Base-by-base conservation (phyloP, 2,797 vertebrate species). In the Lutjanus argentimaculatus region DNA sequence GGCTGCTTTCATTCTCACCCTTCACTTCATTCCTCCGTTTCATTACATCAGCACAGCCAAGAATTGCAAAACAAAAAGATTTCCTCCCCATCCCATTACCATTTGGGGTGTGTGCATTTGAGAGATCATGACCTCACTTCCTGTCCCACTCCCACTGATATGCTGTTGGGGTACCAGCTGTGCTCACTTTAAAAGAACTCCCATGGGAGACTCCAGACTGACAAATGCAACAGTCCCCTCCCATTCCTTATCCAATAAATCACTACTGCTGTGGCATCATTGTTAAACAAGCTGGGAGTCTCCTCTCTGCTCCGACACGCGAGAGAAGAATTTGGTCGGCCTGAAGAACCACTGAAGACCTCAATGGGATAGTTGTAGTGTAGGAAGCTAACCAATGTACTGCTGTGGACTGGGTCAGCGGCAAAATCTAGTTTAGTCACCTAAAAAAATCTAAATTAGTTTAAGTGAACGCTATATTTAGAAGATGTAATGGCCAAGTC, bases 161-260 rank as follows among this genome's bases (percentile, higher is more conserved):
- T 74, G 87, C 77, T 81, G 80, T 87, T 88, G 85, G 85, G 85
- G 88, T 92, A 91, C 92, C 93, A 95, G 93, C 94, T 95, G 94
- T 91, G 86, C 87, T 90, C 85, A 88, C 91, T 93, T 94, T 85
- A 89, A 90, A 89, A 88, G 82, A 88, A 77, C 82, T 89, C 92
- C 91, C 92, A 67, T 71, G 88, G 78, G 94, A 88, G 87, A 82
- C 67, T 76, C 57, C 66, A 69, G 77, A 76, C 78, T 84, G 79
- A 90, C 88, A 92, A 80, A 92, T 85, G 85, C 82, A 92, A 70
- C 63, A 88, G 83, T 66, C 91, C 89, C 88, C 91, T 89, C 93
- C 89, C 89, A 86, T 65, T 78, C 72, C 88, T 88, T 74, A 30
- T 90, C 91, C 90, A 91, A 94, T 94, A 92, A 93, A 93, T 94